Evolutionary conservation across 2,888 invertebrate species (phyloP).

Genomic region (Ischnura elegans): DNA sequence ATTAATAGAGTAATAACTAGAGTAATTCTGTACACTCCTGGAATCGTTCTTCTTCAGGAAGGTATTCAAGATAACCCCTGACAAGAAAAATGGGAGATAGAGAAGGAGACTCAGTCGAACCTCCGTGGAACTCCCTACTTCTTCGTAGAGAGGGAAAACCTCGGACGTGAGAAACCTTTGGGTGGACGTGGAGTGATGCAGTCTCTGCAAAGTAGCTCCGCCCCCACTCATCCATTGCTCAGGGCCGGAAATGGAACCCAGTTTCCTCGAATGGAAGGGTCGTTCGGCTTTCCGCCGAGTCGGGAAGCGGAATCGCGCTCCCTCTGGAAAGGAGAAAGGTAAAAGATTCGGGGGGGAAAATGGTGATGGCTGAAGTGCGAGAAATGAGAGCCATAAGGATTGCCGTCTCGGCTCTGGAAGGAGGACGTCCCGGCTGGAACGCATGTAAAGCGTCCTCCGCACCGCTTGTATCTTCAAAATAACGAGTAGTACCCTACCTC

Average conservation of each 20-base stretch:
- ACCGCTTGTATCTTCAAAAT: background rate
- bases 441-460: background rate
- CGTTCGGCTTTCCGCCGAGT: constrained; percentile 52
- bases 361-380: background rate
- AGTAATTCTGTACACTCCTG: too few species aligned
- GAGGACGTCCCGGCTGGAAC: background rate
- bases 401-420: background rate
- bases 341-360: background rate
- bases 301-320: constrained; percentile 43
- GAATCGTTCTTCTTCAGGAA: too few species aligned
- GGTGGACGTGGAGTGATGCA: background rate
- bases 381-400: background rate
- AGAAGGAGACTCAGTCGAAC: background rate
- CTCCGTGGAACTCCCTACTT: too few species aligned
- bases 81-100: background rate
- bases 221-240: constrained; percentile 51
- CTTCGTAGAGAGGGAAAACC: background rate
- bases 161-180: background rate
- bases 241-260: constrained; percentile 61
- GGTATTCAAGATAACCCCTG: too few species aligned
- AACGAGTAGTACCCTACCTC: background rate
- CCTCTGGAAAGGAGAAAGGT: background rate
- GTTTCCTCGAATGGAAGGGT: constrained; percentile 53
- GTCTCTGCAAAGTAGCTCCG: background rate
- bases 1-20: too few species aligned